Evolutionary conservation across 2,113 vertebrate genomes (phyloP), one percentile per base, ranked within the genome.

Genomic region (Burhinus bistriatus): DNA sequence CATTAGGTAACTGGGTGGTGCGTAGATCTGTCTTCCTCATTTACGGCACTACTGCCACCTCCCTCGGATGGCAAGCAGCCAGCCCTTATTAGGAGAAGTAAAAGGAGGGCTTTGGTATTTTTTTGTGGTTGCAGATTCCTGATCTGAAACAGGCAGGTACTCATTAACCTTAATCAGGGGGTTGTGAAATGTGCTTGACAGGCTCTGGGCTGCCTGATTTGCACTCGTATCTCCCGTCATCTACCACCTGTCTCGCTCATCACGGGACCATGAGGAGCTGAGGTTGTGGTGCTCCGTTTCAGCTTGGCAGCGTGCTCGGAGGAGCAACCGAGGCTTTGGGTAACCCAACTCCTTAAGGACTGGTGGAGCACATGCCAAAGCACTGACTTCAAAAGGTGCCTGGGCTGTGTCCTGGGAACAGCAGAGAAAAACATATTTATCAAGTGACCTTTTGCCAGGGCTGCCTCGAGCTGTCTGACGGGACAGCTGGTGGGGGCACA

Each of bases 321-420:
- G 90, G 80, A 77, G 77, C 69, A 69, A 6, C 12, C 2, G 49
- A 81, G 85, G 87, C 66, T 80, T 15, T 0, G 30, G 36, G 97
- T 95, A 97, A 98, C 88, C 65, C 86, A 96, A 90, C 47, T 88
- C 97, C 96, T 92, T 21, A n/a, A 75, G 94, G 72, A 32, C 52
- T 16, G 44, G 25, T n/a, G 32, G 62, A 62, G 80, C 64, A 65
- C 69, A 81, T 97, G 88, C 88, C 95, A 54, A 58, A 79, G 79
- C 40, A 10, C 61, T 69, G 55, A 76, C 73, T 77, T 54, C 92
- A 78, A 57, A 93, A 96, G 93, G 95, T 79, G 90, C 91, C 55
- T 15, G 20, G 45, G 69, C 72, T 80, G 78, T 36, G 65, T 92
- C 92, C 68, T 95, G 92, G 89, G 91, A 77, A 91, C 58, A 36